Conservation (phyloP, 2,888 invertebrate species). For the Lasioglossum leucozonium region DNA sequence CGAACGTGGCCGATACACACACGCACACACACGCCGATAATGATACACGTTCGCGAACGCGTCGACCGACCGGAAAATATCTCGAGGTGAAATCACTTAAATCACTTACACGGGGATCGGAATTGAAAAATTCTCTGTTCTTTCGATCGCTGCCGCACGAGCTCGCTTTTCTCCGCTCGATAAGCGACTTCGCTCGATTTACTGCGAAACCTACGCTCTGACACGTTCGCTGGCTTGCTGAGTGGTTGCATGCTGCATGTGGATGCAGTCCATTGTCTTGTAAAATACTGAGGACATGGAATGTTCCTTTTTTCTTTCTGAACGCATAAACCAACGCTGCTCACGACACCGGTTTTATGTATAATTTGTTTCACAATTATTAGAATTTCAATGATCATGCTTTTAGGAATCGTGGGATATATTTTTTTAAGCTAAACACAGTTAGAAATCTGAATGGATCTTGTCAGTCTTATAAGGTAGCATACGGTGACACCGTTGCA, state of each 20-base stretch:
- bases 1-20: background rate
- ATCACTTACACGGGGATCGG: background rate
- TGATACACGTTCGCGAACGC: background rate
- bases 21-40: slow-evolving; percentile 1
- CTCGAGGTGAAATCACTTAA: slow-evolving; percentile 14
- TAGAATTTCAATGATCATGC: background rate
- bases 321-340: background rate
- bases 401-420: too few species aligned
- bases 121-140: background rate
- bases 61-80: slow-evolving; percentile 16
- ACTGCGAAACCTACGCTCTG: background rate
- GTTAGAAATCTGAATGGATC: too few species aligned
- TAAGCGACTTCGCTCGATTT: slow-evolving; percentile 8
- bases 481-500: too few species aligned
- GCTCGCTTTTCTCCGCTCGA: slow-evolving; percentile 2
- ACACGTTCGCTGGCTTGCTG: background rate
- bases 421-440: too few species aligned
- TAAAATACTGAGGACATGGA: background rate
- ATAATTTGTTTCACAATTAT: background rate
- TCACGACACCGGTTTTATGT: background rate
- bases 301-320: background rate
- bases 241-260: background rate
- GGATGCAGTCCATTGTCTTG: background rate
- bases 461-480: too few species aligned
- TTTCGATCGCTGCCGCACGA: background rate